Conservation (phyloP, 2,113 vertebrate species). For the Cavia porcellus region DNA sequence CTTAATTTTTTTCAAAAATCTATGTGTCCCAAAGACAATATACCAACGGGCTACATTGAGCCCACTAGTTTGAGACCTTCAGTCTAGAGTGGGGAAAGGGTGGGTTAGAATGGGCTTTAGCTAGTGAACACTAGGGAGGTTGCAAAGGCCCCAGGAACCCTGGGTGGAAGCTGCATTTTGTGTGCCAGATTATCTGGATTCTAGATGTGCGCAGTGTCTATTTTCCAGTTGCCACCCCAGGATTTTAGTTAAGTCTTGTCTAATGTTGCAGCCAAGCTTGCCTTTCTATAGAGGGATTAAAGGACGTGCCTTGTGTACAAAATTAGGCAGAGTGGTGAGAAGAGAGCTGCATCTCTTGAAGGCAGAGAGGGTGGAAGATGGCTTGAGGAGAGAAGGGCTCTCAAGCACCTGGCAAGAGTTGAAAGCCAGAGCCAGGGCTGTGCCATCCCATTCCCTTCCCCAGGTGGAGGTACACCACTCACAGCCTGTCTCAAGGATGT, state of each 20-base stretch:
- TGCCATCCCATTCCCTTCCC: background rate
- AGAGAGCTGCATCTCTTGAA: background rate
- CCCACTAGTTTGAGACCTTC: background rate
- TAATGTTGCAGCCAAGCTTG: constrained; percentile 29
- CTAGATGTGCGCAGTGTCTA: background rate
- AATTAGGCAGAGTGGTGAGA: background rate
- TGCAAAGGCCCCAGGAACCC: background rate
- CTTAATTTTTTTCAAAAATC: background rate
- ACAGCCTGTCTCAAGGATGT: background rate
- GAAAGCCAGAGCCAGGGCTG: background rate
- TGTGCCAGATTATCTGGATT: constrained; percentile 28
- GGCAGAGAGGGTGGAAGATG: background rate
- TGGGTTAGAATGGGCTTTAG: background rate
- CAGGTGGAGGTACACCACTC: background rate
- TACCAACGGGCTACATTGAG: background rate
- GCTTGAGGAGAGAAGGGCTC: background rate
- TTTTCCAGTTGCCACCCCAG: constrained; percentile 64
- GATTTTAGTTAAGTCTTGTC: constrained; percentile 66
- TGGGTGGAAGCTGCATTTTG: background rate
- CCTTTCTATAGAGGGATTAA: constrained; percentile 37
- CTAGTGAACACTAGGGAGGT: background rate
- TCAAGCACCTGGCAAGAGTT: background rate
- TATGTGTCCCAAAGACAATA: background rate
- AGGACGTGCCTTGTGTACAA: constrained; percentile 1
- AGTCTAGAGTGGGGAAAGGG: background rate